Percentiles rank a stretch among this genome's conserved stretches.
These are phyloP conservation scores for Pteruthius melanotis DNA, from an alignment of 2,113 vertebrate species.

Conservation along the genomic window DNA sequence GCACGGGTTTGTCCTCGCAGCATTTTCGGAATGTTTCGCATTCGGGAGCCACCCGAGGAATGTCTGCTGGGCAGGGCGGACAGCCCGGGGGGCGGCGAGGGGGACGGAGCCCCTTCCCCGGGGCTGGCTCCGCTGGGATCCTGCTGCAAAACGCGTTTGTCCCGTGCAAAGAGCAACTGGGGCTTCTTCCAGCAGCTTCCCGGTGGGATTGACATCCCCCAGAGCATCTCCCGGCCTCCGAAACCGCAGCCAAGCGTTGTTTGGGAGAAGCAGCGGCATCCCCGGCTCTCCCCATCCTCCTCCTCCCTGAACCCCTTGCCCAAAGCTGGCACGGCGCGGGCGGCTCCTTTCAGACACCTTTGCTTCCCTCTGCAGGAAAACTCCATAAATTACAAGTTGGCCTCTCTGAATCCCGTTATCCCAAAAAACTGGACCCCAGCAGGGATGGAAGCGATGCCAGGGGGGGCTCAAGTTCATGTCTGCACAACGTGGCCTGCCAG, in stretches of 20 bases:
- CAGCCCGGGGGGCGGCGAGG: neutral
- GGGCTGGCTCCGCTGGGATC: neutral
- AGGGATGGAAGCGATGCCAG: neutral
- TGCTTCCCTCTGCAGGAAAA: slow-evolving; percentile 53
- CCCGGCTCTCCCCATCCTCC: neutral
- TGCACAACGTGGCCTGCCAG: neutral
- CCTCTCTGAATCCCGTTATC: neutral
- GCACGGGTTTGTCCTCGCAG: neutral
- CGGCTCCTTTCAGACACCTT: neutral
- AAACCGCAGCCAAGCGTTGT: accelerated
- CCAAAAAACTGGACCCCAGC: neutral
- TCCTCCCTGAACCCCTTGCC: neutral
- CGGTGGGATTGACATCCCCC: accelerated
- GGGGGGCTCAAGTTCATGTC: neutral
- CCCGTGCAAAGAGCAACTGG: accelerated
- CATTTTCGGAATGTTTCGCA: slow-evolving; percentile 16
- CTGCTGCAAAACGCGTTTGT: neutral
- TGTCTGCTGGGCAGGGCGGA: neutral
- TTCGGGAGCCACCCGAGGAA: slow-evolving; percentile 15
- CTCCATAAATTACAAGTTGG: neutral
- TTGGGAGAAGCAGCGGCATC: neutral
- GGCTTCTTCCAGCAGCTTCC: accelerated
- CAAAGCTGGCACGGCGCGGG: neutral
- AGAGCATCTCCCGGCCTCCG: neutral
- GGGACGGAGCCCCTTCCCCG: neutral